Evolutionary conservation across 2,888 invertebrate genomes (phyloP), one percentile per base, ranked within the genome.

Genomic region (Molorchus minor): DNA sequence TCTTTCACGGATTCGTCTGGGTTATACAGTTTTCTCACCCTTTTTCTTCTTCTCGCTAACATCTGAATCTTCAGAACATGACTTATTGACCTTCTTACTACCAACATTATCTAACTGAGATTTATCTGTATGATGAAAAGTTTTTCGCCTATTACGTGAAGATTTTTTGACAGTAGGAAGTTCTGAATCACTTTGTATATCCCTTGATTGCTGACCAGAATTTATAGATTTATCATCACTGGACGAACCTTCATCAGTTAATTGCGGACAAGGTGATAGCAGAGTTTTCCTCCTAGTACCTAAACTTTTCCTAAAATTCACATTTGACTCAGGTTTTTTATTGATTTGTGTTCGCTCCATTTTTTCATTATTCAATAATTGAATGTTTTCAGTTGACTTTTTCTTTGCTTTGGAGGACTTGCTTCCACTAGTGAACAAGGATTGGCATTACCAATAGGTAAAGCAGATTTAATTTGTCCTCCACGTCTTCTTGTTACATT

Each of bases 21-120:
- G 60, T 73, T 67, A 55, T 71, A 75, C 4, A 75, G 56, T 58
- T 61, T 66, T 38, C 71, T 60, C 3, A 43, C 20, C 44, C 33
- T 58, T 25, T 40, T 57, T 15, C 40, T 58, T 38, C 46, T 59
- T n/a, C n/a, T n/a, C n/a, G n/a, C n/a, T 41, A 12, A 21, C 21
- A 21, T 17, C 19, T 7, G 44, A 30, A 20, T 36, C 10, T 17
- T n/a, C n/a, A n/a, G n/a, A n/a, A n/a, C n/a, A n/a, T n/a, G n/a
- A n/a, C n/a, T n/a, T n/a, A n/a, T n/a, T n/a, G n/a, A n/a, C n/a
- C n/a, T n/a, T n/a, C n/a, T n/a, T n/a, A n/a, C n/a, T n/a, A n/a
- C n/a, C n/a, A n/a, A n/a, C n/a, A n/a, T n/a, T n/a, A n/a, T n/a
- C 13, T 16, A 15, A 8, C n/a, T 10, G 16, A 15, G 3, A 10